A percentile compares a stretch with the other conserved stretches of the same genome.
These are phyloP conservation scores for Ibycter americanus DNA, from an alignment of 2,797 vertebrate genomes.

Conservation along the genomic window DNA sequence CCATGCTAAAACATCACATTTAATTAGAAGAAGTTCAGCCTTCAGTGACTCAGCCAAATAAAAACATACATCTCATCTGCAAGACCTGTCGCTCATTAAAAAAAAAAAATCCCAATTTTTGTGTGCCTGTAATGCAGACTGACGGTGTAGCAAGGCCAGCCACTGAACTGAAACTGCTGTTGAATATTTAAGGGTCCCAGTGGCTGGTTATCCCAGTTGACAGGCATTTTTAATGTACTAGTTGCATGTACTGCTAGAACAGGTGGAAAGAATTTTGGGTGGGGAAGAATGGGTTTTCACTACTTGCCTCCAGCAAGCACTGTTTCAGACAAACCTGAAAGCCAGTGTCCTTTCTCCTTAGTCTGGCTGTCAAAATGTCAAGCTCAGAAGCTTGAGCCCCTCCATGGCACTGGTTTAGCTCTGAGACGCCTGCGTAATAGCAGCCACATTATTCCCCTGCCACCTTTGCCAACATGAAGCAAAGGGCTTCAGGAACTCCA, in stretches of 20 bases:
- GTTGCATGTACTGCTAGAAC: neutral
- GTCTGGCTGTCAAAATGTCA: neutral
- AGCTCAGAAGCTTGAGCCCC: neutral
- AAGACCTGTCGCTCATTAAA: neutral
- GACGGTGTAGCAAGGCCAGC: neutral
- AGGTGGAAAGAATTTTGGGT: neutral
- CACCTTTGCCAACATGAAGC: conserved; percentile 3
- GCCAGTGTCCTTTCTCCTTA: conserved; percentile 5
- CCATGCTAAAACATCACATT: neutral
- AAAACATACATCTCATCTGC: neutral
- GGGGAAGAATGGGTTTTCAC: neutral
- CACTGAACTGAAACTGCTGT: neutral
- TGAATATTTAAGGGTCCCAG: neutral
- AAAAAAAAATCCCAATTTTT: neutral
- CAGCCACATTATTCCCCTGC: neutral
- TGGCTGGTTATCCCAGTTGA: neutral
- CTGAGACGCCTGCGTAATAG: neutral
- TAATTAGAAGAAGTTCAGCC: neutral
- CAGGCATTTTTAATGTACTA: neutral
- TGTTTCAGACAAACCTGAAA: neutral
- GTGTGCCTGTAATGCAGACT: neutral
- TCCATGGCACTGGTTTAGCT: neutral
- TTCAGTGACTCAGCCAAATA: neutral
- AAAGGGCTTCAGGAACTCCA: conserved; percentile 60
- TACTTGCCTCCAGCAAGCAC: neutral